These are phyloP conservation scores for Pogonophryne albipinna DNA, from an alignment of 2,797 vertebrate genomes.

Conservation along the genomic window DNA sequence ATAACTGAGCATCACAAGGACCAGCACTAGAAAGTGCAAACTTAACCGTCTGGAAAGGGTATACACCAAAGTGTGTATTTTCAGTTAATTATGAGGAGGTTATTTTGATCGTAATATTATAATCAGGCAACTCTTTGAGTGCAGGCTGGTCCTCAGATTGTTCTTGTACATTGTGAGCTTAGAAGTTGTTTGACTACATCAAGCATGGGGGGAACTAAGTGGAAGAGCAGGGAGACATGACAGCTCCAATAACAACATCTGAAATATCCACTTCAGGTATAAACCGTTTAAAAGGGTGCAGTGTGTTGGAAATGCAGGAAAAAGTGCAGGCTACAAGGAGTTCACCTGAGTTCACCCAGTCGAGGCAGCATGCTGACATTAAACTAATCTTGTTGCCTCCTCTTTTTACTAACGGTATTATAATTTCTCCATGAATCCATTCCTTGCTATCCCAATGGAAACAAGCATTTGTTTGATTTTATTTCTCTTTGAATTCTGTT, in stretches of 20 bases:
- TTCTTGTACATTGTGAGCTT: not conserved
- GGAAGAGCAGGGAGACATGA: not conserved
- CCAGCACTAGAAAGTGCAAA: slow-evolving; percentile 31
- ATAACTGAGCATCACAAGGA: slow-evolving; percentile 63
- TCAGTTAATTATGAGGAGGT: no score
- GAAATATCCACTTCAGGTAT: not conserved
- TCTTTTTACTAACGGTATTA: no score
- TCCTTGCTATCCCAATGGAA: no score
- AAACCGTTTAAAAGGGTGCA: not conserved
- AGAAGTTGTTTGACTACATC: not conserved
- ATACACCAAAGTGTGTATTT: not conserved
- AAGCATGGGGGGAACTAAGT: not conserved
- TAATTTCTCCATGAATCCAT: no score
- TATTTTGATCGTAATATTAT: no score
- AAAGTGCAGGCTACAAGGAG: not conserved
- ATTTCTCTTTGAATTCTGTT: no score
- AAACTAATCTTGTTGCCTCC: no score
- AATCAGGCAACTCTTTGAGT: no score
- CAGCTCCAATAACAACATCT: not conserved
- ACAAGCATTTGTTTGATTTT: no score
- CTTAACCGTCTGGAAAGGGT: slow-evolving; percentile 10
- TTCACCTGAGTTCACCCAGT: not conserved
- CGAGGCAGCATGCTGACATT: not conserved
- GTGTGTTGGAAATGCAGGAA: not conserved
- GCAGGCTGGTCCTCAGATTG: no score